Evolutionary conservation across 1,140 invertebrate species (phyloP).

Genomic region (Drosophila biarmipes): DNA sequence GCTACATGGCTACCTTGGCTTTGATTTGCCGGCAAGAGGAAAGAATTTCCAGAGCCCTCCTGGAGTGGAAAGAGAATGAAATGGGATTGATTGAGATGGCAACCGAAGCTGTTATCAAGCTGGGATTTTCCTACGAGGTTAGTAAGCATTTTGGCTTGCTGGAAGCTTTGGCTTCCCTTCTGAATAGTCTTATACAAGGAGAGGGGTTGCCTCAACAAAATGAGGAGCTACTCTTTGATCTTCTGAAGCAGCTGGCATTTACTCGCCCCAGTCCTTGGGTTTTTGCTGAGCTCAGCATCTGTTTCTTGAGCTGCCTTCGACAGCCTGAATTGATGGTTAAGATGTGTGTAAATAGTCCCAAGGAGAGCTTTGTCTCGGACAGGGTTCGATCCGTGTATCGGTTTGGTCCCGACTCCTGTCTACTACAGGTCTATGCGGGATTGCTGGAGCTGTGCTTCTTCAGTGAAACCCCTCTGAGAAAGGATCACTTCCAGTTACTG

Average conservation of each 20-base stretch:
- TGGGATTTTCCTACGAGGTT: slow-evolving; percentile 70
- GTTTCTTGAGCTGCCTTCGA: slow-evolving; percentile 49
- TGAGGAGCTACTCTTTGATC: slow-evolving; percentile 35
- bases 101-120: slow-evolving; percentile 55
- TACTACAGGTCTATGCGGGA: slow-evolving; percentile 74
- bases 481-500: slow-evolving; percentile 59
- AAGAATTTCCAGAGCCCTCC: slow-evolving; percentile 31
- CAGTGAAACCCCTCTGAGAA: slow-evolving; percentile 33
- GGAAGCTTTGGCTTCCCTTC: slow-evolving; percentile 54
- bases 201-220: not conserved
- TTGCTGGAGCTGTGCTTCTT: slow-evolving; percentile 70
- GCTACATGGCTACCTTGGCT: slow-evolving; percentile 65
- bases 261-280: slow-evolving; percentile 68
- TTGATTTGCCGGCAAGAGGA: slow-evolving; percentile 55
- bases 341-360: slow-evolving; percentile 62
- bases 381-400: slow-evolving; percentile 67
- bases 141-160: slow-evolving; percentile 65
- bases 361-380: slow-evolving; percentile 61
- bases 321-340: slow-evolving; percentile 31
- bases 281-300: slow-evolving; percentile 64
- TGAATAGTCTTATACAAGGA: slow-evolving; percentile 50
- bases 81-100: slow-evolving; percentile 54
- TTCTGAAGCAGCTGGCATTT: slow-evolving; percentile 71
- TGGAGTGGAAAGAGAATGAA: slow-evolving; percentile 49
- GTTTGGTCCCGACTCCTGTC: slow-evolving; percentile 67